Evolutionary conservation across 2,113 vertebrate genomes (phyloP).

Genomic region (Caranx melampygus): DNA sequence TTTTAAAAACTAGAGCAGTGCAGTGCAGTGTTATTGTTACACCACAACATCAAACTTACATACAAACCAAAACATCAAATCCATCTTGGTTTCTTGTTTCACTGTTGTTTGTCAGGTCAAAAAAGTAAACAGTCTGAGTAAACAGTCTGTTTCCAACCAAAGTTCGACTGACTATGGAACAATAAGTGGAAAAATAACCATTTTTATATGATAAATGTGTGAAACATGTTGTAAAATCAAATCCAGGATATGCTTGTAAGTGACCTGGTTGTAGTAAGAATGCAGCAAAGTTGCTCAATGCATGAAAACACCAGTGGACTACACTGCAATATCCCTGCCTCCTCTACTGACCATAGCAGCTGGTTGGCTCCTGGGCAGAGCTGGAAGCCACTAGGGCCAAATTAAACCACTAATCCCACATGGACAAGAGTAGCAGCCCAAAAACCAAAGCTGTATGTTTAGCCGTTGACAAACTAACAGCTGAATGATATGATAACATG

Average conservation of each 20-base stretch:
- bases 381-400: constrained; percentile 13
- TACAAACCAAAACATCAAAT: too few relatives aligned
- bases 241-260: neutral
- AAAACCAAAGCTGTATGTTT: neutral
- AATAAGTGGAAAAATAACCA: neutral
- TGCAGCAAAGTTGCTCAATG: neutral
- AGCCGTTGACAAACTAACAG: neutral
- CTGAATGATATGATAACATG: neutral
- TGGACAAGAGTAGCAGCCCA: neutral
- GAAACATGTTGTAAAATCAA: constrained; percentile 22
- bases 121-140: too few relatives aligned
- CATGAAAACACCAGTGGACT: neutral
- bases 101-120: too few relatives aligned
- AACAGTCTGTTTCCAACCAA: constrained; percentile 6
- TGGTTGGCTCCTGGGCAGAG: constrained; percentile 11
- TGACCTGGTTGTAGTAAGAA: neutral
- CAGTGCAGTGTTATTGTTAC: too few relatives aligned
- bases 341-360: neutral
- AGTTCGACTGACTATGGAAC: neutral
- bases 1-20: too few relatives aligned
- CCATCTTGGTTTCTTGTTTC: too few relatives aligned
- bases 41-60: too few relatives aligned
- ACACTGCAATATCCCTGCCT: neutral
- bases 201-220: neutral
- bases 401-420: constrained; percentile 13